Conservation (phyloP, 2,797 vertebrate species). For the Dallia pectoralis region DNA sequence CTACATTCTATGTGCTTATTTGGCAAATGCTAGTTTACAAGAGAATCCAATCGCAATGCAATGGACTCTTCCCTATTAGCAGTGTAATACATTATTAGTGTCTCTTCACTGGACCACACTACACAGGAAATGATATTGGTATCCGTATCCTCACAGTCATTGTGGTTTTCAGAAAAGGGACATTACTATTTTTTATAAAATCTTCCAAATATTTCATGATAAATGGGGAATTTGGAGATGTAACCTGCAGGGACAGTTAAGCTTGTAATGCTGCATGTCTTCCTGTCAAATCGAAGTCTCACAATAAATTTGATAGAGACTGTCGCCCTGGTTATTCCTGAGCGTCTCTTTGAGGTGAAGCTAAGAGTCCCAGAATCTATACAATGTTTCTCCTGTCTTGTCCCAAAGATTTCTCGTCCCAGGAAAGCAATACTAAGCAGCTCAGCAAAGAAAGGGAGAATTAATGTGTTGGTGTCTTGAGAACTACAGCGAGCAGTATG, state of each 20-base stretch:
- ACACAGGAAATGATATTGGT: constrained; percentile 13
- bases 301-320: not conserved
- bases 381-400: constrained; percentile 32
- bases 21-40: not conserved
- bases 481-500: too few species aligned
- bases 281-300: not conserved
- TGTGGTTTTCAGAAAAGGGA: constrained; percentile 24
- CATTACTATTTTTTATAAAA: constrained; percentile 31
- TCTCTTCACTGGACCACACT: not conserved
- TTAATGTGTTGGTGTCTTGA: too few species aligned
- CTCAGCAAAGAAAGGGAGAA: too few species aligned
- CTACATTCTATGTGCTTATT: not conserved
- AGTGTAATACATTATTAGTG: too few species aligned
- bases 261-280: not conserved
- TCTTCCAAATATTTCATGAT: not conserved
- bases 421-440: constrained; percentile 30
- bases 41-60: not conserved
- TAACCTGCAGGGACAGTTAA: not conserved
- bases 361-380: constrained; percentile 42
- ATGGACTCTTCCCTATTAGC: not conserved
- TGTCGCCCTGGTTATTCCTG: not conserved
- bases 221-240: not conserved
- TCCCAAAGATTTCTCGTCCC: constrained; percentile 15
- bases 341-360: not conserved
- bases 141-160: constrained; percentile 17